Evolutionary conservation across 2,797 vertebrate species (phyloP).

Genomic region (Sebastes itinus): DNA sequence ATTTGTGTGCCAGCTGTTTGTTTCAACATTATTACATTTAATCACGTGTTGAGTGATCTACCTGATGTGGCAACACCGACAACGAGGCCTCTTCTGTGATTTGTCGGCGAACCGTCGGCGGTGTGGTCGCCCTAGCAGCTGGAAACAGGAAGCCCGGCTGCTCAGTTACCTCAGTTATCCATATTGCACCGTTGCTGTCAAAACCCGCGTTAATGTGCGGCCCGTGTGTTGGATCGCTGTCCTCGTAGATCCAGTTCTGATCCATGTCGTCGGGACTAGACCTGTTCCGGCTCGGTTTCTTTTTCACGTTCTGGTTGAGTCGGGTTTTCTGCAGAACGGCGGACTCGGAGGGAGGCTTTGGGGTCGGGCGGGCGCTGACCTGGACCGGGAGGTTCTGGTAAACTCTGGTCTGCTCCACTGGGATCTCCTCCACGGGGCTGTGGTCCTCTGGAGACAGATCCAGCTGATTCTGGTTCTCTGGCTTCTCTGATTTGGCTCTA

Average conservation of each 20-base stretch:
- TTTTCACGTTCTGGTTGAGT: constrained; percentile 24
- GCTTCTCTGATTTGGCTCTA: constrained; percentile 29
- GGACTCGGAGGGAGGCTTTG: constrained; percentile 16
- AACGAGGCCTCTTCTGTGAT: constrained; percentile 79
- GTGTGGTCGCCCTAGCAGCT: constrained; percentile 42
- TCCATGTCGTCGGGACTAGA: neutral
- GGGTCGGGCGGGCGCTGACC: neutral
- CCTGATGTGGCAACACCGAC: constrained; percentile 63
- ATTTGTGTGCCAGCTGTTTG: neutral
- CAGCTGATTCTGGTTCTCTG: constrained; percentile 52
- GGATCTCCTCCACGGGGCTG: constrained; percentile 73
- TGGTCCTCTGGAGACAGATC: constrained; percentile 59
- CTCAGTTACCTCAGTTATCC: constrained; percentile 66
- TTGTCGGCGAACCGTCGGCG: constrained; percentile 42
- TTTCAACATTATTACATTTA: neutral
- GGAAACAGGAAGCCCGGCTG: constrained; percentile 81
- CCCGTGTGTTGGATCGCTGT: constrained; percentile 13
- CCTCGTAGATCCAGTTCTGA: constrained; percentile 66
- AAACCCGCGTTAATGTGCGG: constrained; percentile 43
- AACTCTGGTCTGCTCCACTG: constrained; percentile 74
- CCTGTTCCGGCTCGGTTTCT: constrained; percentile 6
- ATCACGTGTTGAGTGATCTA: neutral
- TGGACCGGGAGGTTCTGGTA: constrained; percentile 65
- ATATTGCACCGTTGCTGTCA: constrained; percentile 70
- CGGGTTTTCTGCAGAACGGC: constrained; percentile 36